These are phyloP conservation scores for Teleopsis dalmanni DNA, from an alignment of 1,140 invertebrate species.

Conservation along the genomic window DNA sequence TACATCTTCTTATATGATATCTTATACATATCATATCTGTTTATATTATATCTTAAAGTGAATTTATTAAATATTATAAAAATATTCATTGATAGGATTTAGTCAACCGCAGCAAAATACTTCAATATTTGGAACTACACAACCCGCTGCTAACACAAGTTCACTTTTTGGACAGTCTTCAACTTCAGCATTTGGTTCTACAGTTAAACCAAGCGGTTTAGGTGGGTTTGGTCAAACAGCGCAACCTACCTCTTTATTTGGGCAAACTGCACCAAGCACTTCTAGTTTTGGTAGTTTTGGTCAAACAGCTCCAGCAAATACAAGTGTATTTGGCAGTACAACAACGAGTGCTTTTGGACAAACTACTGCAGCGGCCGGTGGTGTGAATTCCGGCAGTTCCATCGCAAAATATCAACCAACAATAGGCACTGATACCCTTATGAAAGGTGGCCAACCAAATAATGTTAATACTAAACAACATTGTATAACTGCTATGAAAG, in stretches of 20 bases:
- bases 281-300: conserved; percentile 53
- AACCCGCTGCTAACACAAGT: conserved; percentile 19
- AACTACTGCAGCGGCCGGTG: conserved; percentile 42
- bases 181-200: conserved; percentile 55
- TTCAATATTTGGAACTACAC: conserved; percentile 32
- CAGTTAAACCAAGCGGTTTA: conserved; percentile 50
- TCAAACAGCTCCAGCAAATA: conserved; percentile 48
- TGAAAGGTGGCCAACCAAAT: conserved; percentile 73
- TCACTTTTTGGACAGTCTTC: conserved; percentile 49
- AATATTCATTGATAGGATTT: conserved; percentile 18
- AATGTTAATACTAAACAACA: conserved; percentile 87
- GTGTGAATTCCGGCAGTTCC: conserved; percentile 57
- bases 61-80: neutral
- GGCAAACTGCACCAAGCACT: conserved; percentile 47
- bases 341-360: conserved; percentile 37
- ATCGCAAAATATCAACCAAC: conserved; percentile 79
- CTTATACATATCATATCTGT: neutral
- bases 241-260: conserved; percentile 50
- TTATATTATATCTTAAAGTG: neutral
- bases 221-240: conserved; percentile 48
- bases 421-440: conserved; percentile 81
- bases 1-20: neutral
- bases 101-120: conserved; percentile 32
- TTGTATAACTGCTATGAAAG: conserved; percentile 96
- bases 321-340: conserved; percentile 54